These are phyloP conservation scores for Pangasius djambal DNA, from an alignment of 2,797 vertebrate species.

Conservation along the genomic window DNA sequence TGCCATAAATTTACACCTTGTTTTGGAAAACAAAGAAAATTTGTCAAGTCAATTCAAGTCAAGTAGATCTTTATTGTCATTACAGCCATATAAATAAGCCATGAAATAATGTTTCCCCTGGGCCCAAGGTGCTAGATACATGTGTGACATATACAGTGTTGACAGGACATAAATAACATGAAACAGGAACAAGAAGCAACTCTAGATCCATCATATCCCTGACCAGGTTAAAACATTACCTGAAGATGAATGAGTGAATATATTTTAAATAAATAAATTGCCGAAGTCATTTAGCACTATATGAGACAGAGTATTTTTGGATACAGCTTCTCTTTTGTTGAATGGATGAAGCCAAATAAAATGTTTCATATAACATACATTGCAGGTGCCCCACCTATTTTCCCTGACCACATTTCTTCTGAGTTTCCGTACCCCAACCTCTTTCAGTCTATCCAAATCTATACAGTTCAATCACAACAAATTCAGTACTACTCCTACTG, in stretches of 20 bases:
- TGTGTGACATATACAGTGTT: neutral
- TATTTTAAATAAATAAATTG: neutral
- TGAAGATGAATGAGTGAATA: neutral
- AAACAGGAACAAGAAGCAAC: neutral
- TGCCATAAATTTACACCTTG: neutral
- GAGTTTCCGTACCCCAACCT: neutral
- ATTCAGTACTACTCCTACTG: constrained; percentile 44
- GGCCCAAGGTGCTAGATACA: neutral
- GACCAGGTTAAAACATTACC: neutral
- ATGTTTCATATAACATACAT: neutral
- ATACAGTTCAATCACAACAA: constrained; percentile 32
- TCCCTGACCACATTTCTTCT: neutral
- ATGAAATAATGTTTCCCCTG: neutral
- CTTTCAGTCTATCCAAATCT: constrained; percentile 27
- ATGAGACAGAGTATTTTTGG: neutral
- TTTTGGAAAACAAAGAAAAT: neutral
- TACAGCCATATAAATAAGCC: neutral
- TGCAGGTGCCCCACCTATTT: neutral
- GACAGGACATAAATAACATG: neutral
- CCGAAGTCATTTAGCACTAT: neutral
- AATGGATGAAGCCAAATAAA: neutral
- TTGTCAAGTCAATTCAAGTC: neutral
- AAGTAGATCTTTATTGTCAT: neutral
- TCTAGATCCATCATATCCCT: neutral
- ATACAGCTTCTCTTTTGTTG: neutral